Percentiles rank a stretch among this genome's conserved stretches.
phyloP scores from a whole-genome alignment of 92 coral and sea anemone genomes.

The Paragorgia papillata region DNA sequence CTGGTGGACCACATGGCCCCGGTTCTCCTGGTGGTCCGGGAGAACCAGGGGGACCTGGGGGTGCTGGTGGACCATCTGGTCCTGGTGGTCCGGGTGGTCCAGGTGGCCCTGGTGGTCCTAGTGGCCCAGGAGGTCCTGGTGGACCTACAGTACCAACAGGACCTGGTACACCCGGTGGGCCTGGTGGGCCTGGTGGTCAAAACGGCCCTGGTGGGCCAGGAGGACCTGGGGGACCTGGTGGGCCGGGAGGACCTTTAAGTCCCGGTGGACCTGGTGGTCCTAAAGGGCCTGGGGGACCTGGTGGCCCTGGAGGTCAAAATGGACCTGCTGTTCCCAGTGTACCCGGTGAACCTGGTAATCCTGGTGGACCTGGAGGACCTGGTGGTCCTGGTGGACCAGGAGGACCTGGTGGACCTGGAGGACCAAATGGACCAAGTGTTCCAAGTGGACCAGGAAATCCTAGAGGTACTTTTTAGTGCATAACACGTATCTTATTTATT shows the following conservation, averaged over 20 bases:
- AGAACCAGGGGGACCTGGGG: constrained; percentile 53
- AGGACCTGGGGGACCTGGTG: constrained; percentile 72
- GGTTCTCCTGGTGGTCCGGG: constrained; percentile 75
- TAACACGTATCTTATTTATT: no score
- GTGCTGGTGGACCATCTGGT: constrained; percentile 69
- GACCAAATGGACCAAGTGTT: constrained; percentile 15
- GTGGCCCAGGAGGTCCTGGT: constrained; percentile 51
- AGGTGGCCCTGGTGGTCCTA: constrained; percentile 48
- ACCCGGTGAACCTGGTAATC: constrained; percentile 60
- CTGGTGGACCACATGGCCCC: constrained; percentile 69
- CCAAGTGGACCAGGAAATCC: constrained; percentile 42
- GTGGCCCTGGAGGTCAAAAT: constrained; percentile 22
- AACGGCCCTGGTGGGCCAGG: constrained; percentile 52
- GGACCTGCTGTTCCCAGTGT: constrained; percentile 27
- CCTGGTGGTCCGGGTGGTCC: constrained; percentile 58
- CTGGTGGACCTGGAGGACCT: constrained; percentile 47
- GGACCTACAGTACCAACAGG: neutral
- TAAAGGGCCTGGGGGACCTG: constrained; percentile 40
- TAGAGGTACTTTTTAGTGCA: no score
- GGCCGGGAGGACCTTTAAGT: constrained; percentile 59
- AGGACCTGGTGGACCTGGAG: constrained; percentile 54
- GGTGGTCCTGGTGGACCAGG: constrained; percentile 49
- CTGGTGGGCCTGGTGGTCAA: constrained; percentile 69
- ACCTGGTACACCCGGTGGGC: constrained; percentile 61
- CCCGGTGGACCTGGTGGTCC: constrained; percentile 64